Evolutionary conservation across 2,113 vertebrate genomes (phyloP).

Genomic region (Bungarus multicinctus): DNA sequence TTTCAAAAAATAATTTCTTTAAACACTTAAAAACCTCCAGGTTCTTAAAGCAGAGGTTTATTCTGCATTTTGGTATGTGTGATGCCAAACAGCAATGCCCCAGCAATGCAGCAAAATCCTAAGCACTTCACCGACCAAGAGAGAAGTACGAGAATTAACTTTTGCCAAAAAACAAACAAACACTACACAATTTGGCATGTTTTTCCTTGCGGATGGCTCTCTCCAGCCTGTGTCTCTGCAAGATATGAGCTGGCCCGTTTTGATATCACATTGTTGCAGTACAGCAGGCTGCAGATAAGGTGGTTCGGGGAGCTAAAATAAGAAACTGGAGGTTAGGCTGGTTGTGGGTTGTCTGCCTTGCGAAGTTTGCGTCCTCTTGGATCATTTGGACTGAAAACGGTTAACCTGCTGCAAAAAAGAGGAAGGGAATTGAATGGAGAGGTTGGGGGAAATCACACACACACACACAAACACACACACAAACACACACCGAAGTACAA

Average conservation of each 20-base stretch:
- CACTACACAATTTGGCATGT: background rate
- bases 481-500: background rate
- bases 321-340: constrained; percentile 5
- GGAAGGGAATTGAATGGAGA: background rate
- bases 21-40: background rate
- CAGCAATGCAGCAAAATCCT: background rate
- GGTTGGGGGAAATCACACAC: background rate
- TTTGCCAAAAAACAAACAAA: background rate
- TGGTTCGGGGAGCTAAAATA: constrained; percentile 33
- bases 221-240: no score
- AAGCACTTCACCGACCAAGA: background rate
- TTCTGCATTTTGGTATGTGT: background rate
- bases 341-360: background rate
- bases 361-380: background rate
- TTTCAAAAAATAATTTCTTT: background rate
- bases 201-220: background rate
- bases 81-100: background rate
- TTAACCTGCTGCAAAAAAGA: no score
- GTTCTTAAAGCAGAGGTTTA: background rate
- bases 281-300: background rate
- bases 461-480: background rate
- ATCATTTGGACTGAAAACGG: background rate
- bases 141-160: background rate
- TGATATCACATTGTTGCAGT: background rate
- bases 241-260: no score